A percentile compares a stretch with the other conserved stretches of the same genome.
These are phyloP conservation scores for Drosophila ercepeae DNA, from an alignment of 1,140 invertebrate species.

Conservation along the genomic window DNA sequence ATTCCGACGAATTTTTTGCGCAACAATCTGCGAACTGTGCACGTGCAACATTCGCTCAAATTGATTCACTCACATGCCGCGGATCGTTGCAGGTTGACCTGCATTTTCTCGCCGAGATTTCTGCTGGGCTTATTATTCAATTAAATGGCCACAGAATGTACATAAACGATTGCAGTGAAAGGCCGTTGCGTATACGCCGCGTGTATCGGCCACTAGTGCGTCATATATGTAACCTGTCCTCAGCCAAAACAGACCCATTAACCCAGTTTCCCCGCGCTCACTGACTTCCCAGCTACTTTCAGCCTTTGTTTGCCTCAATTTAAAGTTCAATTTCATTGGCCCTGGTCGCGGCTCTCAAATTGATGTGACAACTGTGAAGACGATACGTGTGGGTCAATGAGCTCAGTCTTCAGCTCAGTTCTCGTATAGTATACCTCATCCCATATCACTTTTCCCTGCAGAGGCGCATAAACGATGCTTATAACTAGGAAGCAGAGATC, in stretches of 20 bases:
- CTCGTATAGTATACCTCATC: too few relatives aligned
- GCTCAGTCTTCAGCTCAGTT: slow-evolving; percentile 43
- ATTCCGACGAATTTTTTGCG: slow-evolving; percentile 64
- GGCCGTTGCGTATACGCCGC: slow-evolving; percentile 72
- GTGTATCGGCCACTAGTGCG: slow-evolving; percentile 25
- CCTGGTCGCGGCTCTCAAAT: slow-evolving; percentile 69
- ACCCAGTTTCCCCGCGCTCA: slow-evolving; percentile 66
- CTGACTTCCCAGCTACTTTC: slow-evolving; percentile 11
- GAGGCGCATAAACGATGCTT: neutral
- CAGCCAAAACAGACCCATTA: slow-evolving; percentile 77
- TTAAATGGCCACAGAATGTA: slow-evolving; percentile 51
- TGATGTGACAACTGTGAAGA: slow-evolving; percentile 69
- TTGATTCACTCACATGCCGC: slow-evolving; percentile 37
- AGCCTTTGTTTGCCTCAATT: slow-evolving; percentile 77
- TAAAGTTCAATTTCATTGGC: slow-evolving; percentile 82
- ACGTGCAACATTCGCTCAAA: slow-evolving; percentile 52
- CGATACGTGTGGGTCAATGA: slow-evolving; percentile 77
- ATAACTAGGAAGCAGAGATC: too few relatives aligned
- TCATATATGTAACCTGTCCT: slow-evolving; percentile 61
- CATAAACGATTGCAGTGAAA: slow-evolving; percentile 60
- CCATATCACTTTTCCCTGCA: neutral
- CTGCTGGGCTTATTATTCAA: slow-evolving; percentile 75
- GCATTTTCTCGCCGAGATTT: slow-evolving; percentile 70
- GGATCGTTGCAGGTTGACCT: slow-evolving; percentile 55
- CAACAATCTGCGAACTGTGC: slow-evolving; percentile 50